phyloP scores from a whole-genome alignment of 2,888 invertebrate genomes.

The Cheilosia variabilis region DNA sequence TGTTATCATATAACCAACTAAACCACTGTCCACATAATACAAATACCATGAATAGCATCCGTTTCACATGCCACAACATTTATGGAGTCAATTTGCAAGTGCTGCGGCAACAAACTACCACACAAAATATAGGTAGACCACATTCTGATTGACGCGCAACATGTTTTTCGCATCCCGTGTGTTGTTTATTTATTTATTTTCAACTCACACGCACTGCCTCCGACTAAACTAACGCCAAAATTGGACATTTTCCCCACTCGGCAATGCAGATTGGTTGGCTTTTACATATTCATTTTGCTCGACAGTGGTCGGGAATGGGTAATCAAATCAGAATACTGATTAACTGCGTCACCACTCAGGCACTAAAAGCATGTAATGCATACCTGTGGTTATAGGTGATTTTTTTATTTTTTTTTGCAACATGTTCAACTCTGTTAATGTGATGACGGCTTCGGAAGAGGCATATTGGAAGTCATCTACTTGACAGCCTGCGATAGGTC shows the following conservation, averaged over 20 bases:
- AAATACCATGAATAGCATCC: not conserved
- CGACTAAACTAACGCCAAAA: not conserved
- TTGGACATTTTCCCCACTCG: not conserved
- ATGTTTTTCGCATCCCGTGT: conserved; percentile 1
- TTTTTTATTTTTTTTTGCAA: no score
- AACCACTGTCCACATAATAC: not conserved
- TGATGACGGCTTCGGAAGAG: no score
- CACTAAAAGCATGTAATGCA: no score
- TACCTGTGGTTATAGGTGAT: no score
- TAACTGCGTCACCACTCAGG: no score
- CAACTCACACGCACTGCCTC: not conserved
- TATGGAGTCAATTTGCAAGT: conserved; percentile 2
- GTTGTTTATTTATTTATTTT: not conserved
- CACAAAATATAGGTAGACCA: conserved; percentile 25
- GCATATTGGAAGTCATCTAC: no score
- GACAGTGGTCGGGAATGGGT: not conserved
- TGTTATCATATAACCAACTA: not conserved
- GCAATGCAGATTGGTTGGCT: no score
- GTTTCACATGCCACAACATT: conserved; percentile 5
- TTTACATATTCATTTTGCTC: not conserved
- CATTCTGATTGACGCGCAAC: conserved; percentile 23
- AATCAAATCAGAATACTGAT: not conserved
- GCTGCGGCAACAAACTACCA: not conserved
- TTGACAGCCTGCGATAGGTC: no score
- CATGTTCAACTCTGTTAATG: no score